These are phyloP conservation scores for Triplophysa bombifrons DNA, from an alignment of 2,797 vertebrate species.

Conservation along the genomic window DNA sequence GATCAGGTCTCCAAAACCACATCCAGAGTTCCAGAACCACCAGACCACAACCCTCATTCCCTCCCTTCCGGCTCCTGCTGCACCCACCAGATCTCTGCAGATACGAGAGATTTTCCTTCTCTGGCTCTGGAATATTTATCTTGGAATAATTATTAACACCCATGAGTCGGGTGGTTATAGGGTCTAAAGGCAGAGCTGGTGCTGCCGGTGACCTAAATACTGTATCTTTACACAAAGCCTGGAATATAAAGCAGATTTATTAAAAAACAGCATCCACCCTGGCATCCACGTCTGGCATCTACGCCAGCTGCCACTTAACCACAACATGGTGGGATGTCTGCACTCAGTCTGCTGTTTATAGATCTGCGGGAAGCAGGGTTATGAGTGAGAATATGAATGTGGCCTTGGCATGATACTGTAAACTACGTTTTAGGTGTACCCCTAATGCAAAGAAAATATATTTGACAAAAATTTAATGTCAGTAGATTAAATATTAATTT, in stretches of 20 bases:
- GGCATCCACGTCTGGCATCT: conserved; percentile 48
- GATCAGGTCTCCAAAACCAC: conserved; percentile 39
- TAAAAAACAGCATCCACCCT: conserved; percentile 43
- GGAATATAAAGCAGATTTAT: conserved; percentile 61
- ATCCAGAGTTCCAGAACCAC: conserved; percentile 33
- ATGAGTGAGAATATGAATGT: conserved; percentile 53
- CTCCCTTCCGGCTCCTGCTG: conserved; percentile 18
- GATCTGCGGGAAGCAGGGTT: conserved; percentile 48
- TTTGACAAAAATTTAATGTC: too few species aligned
- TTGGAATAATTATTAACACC: conserved; percentile 7
- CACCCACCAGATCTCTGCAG: conserved; percentile 36
- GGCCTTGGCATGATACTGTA: conserved; percentile 42
- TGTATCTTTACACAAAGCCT: conserved; percentile 59
- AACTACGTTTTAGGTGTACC: conserved; percentile 27
- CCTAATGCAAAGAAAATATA: too few species aligned
- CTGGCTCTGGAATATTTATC: conserved; percentile 35
- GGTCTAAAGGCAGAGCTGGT: conserved; percentile 54
- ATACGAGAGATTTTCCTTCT: conserved; percentile 31
- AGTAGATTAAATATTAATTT: too few species aligned
- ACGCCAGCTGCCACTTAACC: conserved; percentile 36
- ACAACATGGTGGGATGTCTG: conserved; percentile 51
- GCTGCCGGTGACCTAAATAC: conserved; percentile 71
- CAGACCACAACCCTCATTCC: conserved; percentile 37
- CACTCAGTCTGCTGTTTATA: conserved; percentile 66
- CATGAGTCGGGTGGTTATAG: conserved; percentile 25